Evolutionary conservation across 2,113 vertebrate genomes (phyloP).

Genomic region (Gavia stellata): DNA sequence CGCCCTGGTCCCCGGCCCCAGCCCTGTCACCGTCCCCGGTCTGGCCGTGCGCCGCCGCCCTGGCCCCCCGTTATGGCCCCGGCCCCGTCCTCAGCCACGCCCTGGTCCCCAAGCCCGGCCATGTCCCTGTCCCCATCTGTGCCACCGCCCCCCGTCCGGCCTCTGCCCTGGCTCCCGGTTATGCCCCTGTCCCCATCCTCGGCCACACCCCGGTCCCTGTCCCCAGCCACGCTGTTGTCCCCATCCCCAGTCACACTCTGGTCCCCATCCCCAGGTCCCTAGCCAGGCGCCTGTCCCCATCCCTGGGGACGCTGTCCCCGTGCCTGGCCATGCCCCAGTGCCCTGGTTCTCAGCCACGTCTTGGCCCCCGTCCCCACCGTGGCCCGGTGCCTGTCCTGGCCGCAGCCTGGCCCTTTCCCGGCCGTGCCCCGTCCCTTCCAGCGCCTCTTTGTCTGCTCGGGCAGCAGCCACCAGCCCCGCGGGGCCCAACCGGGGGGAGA

Average conservation of each 20-base stretch:
- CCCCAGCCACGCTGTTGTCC: background rate
- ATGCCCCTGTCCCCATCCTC: too few relatives aligned
- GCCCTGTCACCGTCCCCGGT: background rate
- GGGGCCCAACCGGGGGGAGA: background rate
- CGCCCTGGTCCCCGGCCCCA: background rate
- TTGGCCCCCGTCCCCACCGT: background rate
- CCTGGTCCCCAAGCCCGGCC: background rate
- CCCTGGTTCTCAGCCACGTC: background rate
- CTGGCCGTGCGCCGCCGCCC: background rate
- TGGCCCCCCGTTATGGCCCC: too few relatives aligned
- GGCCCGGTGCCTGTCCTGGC: background rate
- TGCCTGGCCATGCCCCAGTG: background rate
- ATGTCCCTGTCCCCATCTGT: background rate
- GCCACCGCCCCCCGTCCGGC: background rate
- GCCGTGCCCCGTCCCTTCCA: background rate
- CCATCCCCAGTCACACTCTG: background rate
- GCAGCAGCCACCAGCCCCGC: background rate
- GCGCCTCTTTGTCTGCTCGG: conserved; percentile 14
- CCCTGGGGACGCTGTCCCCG: background rate
- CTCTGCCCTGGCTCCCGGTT: too few relatives aligned
- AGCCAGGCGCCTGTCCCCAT: background rate
- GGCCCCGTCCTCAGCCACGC: background rate
- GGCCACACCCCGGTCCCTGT: too few relatives aligned
- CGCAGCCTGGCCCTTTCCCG: background rate
- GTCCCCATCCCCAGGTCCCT: background rate